These are phyloP conservation scores for Castor canadensis DNA, from an alignment of 2,113 vertebrate species.

Conservation along the genomic window DNA sequence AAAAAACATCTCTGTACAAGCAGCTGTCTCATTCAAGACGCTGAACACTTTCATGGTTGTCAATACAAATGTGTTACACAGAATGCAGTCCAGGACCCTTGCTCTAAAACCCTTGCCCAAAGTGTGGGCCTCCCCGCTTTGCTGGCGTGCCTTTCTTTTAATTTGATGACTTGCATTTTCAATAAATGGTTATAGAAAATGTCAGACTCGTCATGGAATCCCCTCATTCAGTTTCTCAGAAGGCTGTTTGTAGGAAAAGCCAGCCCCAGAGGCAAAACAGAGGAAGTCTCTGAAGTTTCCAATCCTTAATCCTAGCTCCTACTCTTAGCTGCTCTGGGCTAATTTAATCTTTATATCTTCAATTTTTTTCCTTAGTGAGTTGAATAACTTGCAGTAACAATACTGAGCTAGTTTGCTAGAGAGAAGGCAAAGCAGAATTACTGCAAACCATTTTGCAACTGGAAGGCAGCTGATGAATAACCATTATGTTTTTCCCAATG, in stretches of 20 bases:
- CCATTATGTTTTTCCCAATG: neutral
- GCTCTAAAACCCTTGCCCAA: conserved; percentile 18
- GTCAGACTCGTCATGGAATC: conserved; percentile 47
- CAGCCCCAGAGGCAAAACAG: conserved; percentile 40
- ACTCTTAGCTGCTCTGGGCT: neutral
- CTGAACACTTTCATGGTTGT: conserved; percentile 14
- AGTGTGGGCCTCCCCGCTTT: conserved; percentile 29
- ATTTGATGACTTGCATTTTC: conserved; percentile 71
- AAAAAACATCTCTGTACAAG: conserved; percentile 39
- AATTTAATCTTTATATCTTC: conserved; percentile 38
- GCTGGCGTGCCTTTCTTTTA: conserved; percentile 59
- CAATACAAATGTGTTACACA: conserved; percentile 46
- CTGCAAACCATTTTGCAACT: conserved; percentile 41
- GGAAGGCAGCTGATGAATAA: neutral
- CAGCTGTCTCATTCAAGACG: conserved; percentile 77
- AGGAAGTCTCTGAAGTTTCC: conserved; percentile 32
- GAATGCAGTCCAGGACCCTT: conserved; percentile 43
- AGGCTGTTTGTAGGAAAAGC: conserved; percentile 18
- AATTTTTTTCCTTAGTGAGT: conserved; percentile 17
- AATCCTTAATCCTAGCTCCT: conserved; percentile 15
- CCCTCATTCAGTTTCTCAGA: conserved; percentile 63
- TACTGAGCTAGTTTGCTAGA: conserved; percentile 23
- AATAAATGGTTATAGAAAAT: conserved; percentile 60
- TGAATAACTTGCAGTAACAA: neutral
- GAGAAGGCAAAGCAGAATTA: conserved; percentile 50